phyloP scores from a whole-genome alignment of 2,888 invertebrate genomes.

The Choreutis nemorana region DNA sequence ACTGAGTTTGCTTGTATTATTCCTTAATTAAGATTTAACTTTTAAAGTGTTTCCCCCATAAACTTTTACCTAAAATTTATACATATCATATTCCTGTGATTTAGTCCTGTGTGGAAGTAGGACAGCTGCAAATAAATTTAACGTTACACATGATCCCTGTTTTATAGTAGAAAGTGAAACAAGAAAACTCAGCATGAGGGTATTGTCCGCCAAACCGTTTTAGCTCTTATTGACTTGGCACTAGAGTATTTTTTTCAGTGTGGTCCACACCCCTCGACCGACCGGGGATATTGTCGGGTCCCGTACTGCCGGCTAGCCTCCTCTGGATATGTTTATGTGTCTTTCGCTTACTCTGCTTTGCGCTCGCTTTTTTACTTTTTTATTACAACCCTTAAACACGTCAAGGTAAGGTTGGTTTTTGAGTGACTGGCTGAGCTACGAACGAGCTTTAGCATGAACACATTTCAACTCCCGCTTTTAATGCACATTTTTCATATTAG shows the following conservation, averaged over 20 bases:
- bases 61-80: too few relatives aligned
- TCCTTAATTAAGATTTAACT: too few relatives aligned
- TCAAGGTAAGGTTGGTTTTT: conserved; percentile 19
- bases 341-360: conserved; percentile 48
- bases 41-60: too few relatives aligned
- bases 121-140: too few relatives aligned
- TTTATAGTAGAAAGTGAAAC: background rate
- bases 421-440: conserved; percentile 22
- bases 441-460: conserved; percentile 5
- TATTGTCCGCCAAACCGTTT: conserved; percentile 50
- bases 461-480: conserved; percentile 7
- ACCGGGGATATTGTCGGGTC: conserved; percentile 55
- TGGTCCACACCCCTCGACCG: conserved; percentile 68
- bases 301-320: conserved; percentile 63
- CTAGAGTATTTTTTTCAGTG: conserved; percentile 68
- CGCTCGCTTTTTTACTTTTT: conserved; percentile 40
- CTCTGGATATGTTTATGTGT: conserved; percentile 60
- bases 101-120: too few relatives aligned
- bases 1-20: too few relatives aligned
- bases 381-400: conserved; percentile 16
- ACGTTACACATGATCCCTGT: too few relatives aligned
- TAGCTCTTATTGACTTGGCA: conserved; percentile 60
- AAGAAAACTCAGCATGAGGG: too few relatives aligned
- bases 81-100: too few relatives aligned
- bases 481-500: conserved; percentile 34